These are phyloP conservation scores for Crenuchus spilurus DNA, from an alignment of 2,797 vertebrate genomes.

Conservation along the genomic window DNA sequence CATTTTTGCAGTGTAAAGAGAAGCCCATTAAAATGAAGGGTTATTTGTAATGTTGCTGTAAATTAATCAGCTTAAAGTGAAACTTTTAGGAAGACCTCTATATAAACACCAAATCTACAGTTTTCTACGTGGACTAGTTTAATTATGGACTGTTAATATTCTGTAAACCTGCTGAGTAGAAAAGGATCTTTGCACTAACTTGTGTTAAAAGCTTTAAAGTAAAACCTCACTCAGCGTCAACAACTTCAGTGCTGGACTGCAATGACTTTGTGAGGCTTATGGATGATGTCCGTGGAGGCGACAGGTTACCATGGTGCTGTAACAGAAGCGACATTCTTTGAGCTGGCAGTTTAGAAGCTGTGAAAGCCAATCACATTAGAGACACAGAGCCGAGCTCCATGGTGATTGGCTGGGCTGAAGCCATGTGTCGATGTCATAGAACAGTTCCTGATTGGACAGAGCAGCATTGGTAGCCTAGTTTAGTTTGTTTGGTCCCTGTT, in stretches of 20 bases:
- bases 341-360: constrained; percentile 44
- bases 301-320: neutral
- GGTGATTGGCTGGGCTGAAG: constrained; percentile 37
- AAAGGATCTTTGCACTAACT: neutral
- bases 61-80: neutral
- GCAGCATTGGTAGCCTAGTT: constrained; percentile 17
- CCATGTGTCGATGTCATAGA: constrained; percentile 24
- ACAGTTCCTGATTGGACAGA: constrained; percentile 41
- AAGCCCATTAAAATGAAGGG: too few species aligned
- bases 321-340: constrained; percentile 27
- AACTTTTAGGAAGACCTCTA: constrained; percentile 31
- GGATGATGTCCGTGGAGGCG: constrained; percentile 8
- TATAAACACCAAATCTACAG: constrained; percentile 5
- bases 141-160: neutral
- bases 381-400: constrained; percentile 8
- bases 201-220: neutral
- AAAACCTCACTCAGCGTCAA: constrained; percentile 15
- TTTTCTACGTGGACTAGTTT: neutral
- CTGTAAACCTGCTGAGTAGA: neutral
- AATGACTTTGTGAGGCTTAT: constrained; percentile 10
- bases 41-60: neutral
- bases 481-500: constrained; percentile 32
- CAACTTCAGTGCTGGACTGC: constrained; percentile 2
- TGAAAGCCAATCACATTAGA: constrained; percentile 20
- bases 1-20: neutral